Base-by-base conservation (phyloP, 2,888 invertebrate species). In the Zaprionus lineosus region DNA sequence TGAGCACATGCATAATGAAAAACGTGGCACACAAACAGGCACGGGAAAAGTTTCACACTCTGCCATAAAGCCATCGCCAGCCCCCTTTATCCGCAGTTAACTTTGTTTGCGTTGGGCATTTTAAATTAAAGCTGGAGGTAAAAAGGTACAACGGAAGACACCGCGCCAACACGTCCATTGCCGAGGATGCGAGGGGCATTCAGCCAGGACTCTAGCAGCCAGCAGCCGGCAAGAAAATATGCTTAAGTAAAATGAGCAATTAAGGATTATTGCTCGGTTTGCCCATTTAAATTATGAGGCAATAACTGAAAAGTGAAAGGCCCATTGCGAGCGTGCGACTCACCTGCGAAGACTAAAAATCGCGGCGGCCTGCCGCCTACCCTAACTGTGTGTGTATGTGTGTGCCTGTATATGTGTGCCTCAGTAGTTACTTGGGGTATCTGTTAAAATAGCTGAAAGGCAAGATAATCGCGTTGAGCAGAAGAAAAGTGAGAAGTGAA, bases 221-320 rank as follows among this genome's bases (percentile, higher is more conserved):
- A n/a, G n/a, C n/a, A n/a, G n/a, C n/a, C n/a, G n/a, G n/a, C 52
- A 75, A 75, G 75, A 71, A 73, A 75, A 75, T 78, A 74, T 81
- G 77, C 76, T 74, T 65, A 74, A 70, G 82, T 76, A 74, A 79
- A 79, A 79, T 79, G 82, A 79, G 79, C 79, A 79, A 79, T 79
- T 82, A 82, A 81, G 79, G 79, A 82, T 79, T 79, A 82, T 82
- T 78, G 66, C 82, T 76, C 60, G 74, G 82, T 65, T 69, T 74
- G 72, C 55, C 78, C 78, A 69, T 82, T 79, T 76, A 74, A 79
- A 82, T 72, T 82, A 74, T 82, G 72, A 60, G 62, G 63, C 44
- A 63, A 59, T 68, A 74, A 68, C 53, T 53, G 52, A 50, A 65
- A 58, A 52, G 60, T 56, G 50, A 63, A 64, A 57, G n/a, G n/a